These are phyloP conservation scores for Deilephila elpenor DNA, from an alignment of 2,888 invertebrate species.

Conservation along the genomic window DNA sequence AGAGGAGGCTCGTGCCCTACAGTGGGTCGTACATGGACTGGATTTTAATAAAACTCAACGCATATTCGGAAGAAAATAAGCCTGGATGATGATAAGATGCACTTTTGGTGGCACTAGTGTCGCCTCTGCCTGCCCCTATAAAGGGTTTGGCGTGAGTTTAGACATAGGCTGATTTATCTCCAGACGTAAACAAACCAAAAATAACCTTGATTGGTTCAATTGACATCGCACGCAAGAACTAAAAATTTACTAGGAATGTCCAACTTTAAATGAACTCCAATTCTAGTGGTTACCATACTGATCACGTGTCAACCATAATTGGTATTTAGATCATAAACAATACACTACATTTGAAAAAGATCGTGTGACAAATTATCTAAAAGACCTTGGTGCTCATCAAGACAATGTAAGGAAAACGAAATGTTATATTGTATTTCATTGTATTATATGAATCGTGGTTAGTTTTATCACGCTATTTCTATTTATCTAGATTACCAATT, in stretches of 20 bases:
- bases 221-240: slow-evolving; percentile 4
- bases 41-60: too few species aligned
- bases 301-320: not conserved
- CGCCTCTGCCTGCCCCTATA: too few species aligned
- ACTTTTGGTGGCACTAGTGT: too few species aligned
- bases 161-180: too few species aligned
- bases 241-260: not conserved
- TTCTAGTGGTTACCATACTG: not conserved
- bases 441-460: not conserved
- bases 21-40: too few species aligned
- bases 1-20: too few species aligned
- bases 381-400: not conserved
- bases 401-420: not conserved
- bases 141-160: too few species aligned
- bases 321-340: not conserved
- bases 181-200: not conserved
- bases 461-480: too few species aligned
- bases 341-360: slow-evolving; percentile 13
- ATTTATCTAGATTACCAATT: too few species aligned
- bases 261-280: not conserved
- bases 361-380: slow-evolving; percentile 2
- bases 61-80: too few species aligned
- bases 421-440: not conserved
- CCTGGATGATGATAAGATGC: too few species aligned
- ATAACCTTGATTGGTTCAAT: slow-evolving; percentile 15